Evolutionary conservation across 2,113 vertebrate species (phyloP).

Genomic region (Australoheros scitulus): DNA sequence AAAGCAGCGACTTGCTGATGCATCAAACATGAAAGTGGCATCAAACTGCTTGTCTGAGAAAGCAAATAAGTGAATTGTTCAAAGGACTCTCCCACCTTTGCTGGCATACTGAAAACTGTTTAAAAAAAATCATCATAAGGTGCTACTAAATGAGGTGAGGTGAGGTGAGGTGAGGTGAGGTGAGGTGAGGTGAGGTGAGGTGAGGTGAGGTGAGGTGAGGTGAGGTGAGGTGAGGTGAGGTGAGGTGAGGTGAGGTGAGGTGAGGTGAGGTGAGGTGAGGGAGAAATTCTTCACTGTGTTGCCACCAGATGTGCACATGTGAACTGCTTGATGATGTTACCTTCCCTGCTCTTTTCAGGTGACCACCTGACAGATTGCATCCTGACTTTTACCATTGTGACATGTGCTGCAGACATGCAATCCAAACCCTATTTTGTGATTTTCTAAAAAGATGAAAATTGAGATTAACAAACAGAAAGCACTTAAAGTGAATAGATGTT

Average conservation of each 20-base stretch:
- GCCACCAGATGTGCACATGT: not conserved
- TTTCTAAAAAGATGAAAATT: conserved; percentile 1
- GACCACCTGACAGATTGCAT: not conserved
- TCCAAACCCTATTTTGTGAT: conserved; percentile 21
- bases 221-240: too few relatives aligned
- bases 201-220: too few relatives aligned
- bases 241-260: too few relatives aligned
- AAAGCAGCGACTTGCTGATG: not conserved
- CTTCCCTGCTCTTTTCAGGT: not conserved
- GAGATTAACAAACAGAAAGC: not conserved
- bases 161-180: too few relatives aligned
- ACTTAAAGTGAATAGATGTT: not conserved
- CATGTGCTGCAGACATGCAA: conserved; percentile 5
- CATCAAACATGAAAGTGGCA: not conserved
- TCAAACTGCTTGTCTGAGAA: not conserved
- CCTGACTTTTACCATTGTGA: not conserved
- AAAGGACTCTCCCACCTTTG: not conserved
- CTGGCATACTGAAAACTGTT: not conserved
- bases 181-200: too few relatives aligned
- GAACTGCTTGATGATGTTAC: not conserved
- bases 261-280: not conserved
- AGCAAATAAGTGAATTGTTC: not conserved
- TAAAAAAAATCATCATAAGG: not conserved
- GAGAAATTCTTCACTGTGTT: not conserved
- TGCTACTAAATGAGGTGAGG: too few relatives aligned